phyloP scores from a whole-genome alignment of 64 coral and sea anemone species.

The Stichodactyla mertensii region DNA sequence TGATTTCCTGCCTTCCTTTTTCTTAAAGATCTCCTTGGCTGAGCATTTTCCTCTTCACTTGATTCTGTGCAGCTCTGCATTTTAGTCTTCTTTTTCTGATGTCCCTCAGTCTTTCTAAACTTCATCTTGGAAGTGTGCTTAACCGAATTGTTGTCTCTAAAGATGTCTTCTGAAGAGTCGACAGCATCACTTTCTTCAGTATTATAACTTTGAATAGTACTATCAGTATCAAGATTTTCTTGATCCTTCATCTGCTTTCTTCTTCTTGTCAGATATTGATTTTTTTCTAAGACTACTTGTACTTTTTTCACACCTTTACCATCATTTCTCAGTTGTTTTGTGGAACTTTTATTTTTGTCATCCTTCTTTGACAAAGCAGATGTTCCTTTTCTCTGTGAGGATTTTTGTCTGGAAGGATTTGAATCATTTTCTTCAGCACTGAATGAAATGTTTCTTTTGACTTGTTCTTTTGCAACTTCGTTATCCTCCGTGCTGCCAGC shows the following conservation, averaged over 20 bases:
- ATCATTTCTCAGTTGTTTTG: background rate
- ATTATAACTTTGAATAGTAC: background rate
- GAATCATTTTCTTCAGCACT: background rate
- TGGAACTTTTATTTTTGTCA: background rate
- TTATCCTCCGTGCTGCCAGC: background rate
- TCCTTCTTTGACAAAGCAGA: too few relatives aligned
- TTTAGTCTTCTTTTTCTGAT: background rate
- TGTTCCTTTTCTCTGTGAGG: background rate
- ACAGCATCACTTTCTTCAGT: background rate
- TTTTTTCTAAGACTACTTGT: background rate
- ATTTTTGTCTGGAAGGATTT: background rate
- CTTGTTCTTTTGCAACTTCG: background rate
- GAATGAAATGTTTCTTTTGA: slow-evolving; percentile 26
- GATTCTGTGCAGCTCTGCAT: background rate
- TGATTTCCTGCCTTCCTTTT: background rate
- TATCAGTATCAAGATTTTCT: background rate
- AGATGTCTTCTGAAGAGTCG: background rate
- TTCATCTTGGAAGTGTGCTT: background rate
- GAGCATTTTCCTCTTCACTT: background rate
- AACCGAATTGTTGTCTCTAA: background rate
- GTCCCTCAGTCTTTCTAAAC: background rate
- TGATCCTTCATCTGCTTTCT: background rate
- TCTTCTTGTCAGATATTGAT: background rate
- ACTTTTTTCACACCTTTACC: background rate
- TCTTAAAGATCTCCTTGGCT: background rate